These are phyloP conservation scores for Oedothorax gibbosus DNA, from an alignment of 1,140 invertebrate genomes.

Conservation along the genomic window DNA sequence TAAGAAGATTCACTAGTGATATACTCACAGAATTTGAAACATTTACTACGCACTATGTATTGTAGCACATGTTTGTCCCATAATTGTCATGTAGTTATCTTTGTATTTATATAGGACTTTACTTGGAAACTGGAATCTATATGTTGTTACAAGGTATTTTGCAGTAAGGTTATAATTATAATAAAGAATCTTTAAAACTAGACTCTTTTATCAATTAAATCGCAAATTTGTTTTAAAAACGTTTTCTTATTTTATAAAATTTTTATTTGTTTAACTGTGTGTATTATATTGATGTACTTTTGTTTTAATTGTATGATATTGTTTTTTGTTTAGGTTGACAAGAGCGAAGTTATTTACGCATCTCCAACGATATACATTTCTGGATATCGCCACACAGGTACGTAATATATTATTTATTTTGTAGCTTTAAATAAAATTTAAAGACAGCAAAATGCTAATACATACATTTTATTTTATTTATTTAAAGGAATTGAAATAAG, in stretches of 20 bases:
- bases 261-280: not conserved
- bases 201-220: not conserved
- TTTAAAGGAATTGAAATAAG: slow-evolving; percentile 42
- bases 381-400: slow-evolving; percentile 48
- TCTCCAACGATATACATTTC: slow-evolving; percentile 45
- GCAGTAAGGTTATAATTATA: not conserved
- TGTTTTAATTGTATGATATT: not conserved
- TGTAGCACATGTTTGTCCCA: too few relatives aligned
- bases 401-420: not conserved
- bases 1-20: too few relatives aligned
- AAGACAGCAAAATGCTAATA: not conserved
- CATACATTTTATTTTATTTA: not conserved
- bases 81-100: too few relatives aligned
- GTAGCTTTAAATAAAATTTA: not conserved
- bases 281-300: not conserved
- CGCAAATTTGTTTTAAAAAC: not conserved
- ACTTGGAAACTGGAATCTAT: too few relatives aligned
- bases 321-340: slow-evolving; percentile 33
- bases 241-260: not conserved
- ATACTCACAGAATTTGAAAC: too few relatives aligned
- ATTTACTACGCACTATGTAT: too few relatives aligned
- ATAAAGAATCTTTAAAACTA: not conserved
- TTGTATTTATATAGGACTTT: too few relatives aligned
- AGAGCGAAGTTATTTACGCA: slow-evolving; percentile 49
- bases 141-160: too few relatives aligned